Evolutionary conservation across 1,140 invertebrate species (phyloP), one percentile per base, ranked within the genome.

Genomic region (Matsumurasca onukii): DNA sequence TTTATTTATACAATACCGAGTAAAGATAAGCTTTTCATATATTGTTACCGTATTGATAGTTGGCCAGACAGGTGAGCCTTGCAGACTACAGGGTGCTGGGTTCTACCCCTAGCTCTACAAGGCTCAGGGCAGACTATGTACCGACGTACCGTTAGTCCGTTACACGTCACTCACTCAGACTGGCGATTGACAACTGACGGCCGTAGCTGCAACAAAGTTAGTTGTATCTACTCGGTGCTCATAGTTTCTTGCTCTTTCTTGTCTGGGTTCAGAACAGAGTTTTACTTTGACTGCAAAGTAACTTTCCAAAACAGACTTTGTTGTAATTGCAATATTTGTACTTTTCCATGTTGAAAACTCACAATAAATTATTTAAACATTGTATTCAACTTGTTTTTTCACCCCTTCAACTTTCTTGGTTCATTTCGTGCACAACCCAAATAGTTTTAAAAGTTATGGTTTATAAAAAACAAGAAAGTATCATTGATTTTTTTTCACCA

Each of bases 291-390:
- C 66, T 67, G 49, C 66, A 61, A 69, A 72, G 69, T 70, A 72
- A 69, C 71, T 72, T 70, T 72, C 69, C 71, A 70, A 68, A 72
- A 72, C 67, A 48, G 68, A 72, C 67, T 72, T 72, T 70, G 69
- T 72, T 72, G 71, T 72, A 72, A 72, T 70, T 72, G 71, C 71
- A 72, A 72, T 72, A 72, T 72, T 72, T 72, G 71, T 72, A 72
- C 71, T 72, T 72, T 72, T 72, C 71, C 71, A 72, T 72, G 69
- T 72, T 72, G 66, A 70, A 66, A 70, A 72, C 66, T 72, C 71
- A 72, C 71, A 72, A 72, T 72, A 72, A 72, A 72, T 72, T 72
- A 72, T 70, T 72, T 69, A 70, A 72, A 72, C 70, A 72, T 68
- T 68, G 55, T 61, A 31, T 67, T 9, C 30, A 52, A 52, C 34